Conservation (phyloP, 2,888 invertebrate genomes). For the Nomada ferruginata region DNA sequence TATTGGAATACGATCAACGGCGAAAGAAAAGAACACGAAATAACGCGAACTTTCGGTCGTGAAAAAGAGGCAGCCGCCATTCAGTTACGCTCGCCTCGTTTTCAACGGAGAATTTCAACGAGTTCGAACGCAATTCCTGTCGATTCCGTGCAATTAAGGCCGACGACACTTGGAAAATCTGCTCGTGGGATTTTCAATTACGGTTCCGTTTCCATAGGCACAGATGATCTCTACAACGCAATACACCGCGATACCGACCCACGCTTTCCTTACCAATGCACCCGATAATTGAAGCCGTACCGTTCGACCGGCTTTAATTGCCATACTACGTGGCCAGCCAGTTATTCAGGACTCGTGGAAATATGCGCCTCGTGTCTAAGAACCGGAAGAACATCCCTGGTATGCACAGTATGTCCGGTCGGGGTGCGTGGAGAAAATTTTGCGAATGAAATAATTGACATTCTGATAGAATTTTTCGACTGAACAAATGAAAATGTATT, state of each 20-base stretch:
- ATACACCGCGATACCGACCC: slow-evolving; percentile 35
- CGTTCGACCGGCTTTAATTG: slow-evolving; percentile 42
- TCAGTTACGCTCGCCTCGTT: slow-evolving; percentile 37
- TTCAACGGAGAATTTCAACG: slow-evolving; percentile 34
- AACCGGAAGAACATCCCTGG: slow-evolving; percentile 15
- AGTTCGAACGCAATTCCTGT: slow-evolving; percentile 44
- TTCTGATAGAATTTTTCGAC: too few species aligned
- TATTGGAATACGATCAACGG: slow-evolving; percentile 27
- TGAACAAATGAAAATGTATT: too few species aligned
- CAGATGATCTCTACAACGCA: slow-evolving; percentile 40
- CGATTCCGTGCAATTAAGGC: slow-evolving; percentile 54
- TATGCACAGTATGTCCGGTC: not conserved
- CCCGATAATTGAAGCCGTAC: slow-evolving; percentile 49
- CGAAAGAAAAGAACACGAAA: too few species aligned
- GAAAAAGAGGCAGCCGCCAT: slow-evolving; percentile 23
- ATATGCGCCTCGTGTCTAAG: not conserved
- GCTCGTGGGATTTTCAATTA: slow-evolving; percentile 54
- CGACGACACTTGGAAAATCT: slow-evolving; percentile 49
- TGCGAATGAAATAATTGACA: too few species aligned
- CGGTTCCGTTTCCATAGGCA: slow-evolving; percentile 1
- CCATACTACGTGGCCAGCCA: slow-evolving; percentile 34
- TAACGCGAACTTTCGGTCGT: not conserved
- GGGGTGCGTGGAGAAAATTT: not conserved
- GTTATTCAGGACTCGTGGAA: slow-evolving; percentile 9
- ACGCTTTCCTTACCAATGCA: slow-evolving; percentile 52